Conservation (phyloP, 2,113 vertebrate genomes). For the Erythrocercus mccallii region DNA sequence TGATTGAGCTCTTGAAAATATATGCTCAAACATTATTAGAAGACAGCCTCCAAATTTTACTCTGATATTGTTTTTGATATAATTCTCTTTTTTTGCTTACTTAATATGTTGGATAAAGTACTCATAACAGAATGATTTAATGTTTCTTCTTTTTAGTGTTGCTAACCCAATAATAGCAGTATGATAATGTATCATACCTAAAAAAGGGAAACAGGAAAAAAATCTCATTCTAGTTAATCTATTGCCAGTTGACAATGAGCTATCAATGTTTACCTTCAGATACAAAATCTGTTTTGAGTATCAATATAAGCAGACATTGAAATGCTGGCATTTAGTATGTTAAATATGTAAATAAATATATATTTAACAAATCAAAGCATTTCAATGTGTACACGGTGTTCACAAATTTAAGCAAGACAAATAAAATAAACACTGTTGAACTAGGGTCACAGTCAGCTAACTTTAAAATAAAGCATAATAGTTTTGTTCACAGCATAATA, state of each 20-base stretch:
- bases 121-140: background rate
- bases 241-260: background rate
- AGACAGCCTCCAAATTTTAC: background rate
- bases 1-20: background rate
- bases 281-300: background rate
- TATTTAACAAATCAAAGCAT: background rate
- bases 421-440: background rate
- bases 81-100: fast-evolving
- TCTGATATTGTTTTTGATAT: background rate
- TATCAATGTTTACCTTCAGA: background rate
- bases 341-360: background rate
- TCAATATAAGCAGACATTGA: background rate
- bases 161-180: background rate
- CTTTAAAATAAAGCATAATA: background rate
- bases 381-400: background rate
- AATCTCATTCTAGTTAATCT: background rate
- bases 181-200: background rate
- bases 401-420: background rate
- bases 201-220: background rate
- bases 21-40: background rate
- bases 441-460: background rate
- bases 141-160: background rate
- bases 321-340: background rate
- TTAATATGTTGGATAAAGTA: background rate
- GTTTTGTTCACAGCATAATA: background rate